These are phyloP conservation scores for Xyrichtys novacula DNA, from an alignment of 2,797 vertebrate genomes.

Conservation along the genomic window DNA sequence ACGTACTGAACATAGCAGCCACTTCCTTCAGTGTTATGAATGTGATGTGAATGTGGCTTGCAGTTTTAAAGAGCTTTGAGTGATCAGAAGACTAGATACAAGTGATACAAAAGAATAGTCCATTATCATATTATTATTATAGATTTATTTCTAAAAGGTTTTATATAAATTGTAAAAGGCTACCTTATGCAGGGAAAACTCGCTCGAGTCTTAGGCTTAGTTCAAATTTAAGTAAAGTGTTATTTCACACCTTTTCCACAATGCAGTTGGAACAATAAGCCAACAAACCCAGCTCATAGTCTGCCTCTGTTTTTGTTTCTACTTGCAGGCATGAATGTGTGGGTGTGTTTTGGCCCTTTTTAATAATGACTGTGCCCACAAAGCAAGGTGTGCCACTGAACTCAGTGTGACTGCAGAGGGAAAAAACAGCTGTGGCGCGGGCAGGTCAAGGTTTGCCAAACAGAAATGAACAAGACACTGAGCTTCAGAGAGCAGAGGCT, in stretches of 20 bases:
- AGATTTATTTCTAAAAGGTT: too few species aligned
- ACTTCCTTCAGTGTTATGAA: too few species aligned
- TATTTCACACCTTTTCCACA: background rate
- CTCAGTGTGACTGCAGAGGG: conserved; percentile 21
- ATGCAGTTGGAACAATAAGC: background rate
- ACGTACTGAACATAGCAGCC: too few species aligned
- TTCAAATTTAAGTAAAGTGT: too few species aligned
- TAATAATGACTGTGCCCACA: conserved; percentile 30
- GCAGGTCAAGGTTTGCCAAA: conserved; percentile 39
- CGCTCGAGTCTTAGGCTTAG: too few species aligned
- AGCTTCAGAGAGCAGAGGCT: conserved; percentile 20
- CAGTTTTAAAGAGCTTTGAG: too few species aligned
- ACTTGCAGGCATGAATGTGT: conserved; percentile 29
- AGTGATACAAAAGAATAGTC: too few species aligned
- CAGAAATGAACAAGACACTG: conserved; percentile 11
- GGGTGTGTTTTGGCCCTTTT: conserved; percentile 35
- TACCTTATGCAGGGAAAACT: background rate
- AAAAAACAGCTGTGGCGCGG: conserved; percentile 13
- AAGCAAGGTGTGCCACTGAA: conserved; percentile 52
- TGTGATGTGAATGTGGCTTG: too few species aligned
- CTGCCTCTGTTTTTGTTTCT: conserved; percentile 14
- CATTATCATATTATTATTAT: too few species aligned
- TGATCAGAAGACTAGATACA: too few species aligned
- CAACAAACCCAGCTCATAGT: background rate
- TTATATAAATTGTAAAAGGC: too few species aligned